These are phyloP conservation scores for Lochmaea crataegi DNA, from an alignment of 2,888 invertebrate genomes.

Conservation along the genomic window DNA sequence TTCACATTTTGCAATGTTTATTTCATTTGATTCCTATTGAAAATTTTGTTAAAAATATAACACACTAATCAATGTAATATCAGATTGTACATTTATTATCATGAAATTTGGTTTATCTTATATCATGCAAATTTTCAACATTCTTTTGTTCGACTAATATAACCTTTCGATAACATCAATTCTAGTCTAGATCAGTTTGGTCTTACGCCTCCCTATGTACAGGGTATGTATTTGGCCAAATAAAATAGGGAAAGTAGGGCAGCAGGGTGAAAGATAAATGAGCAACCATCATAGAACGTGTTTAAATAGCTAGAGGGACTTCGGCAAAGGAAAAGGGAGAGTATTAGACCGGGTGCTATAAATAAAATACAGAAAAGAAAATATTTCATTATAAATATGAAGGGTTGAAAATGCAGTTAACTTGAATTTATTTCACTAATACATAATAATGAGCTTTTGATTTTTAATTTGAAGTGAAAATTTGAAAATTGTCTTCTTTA, in stretches of 20 bases:
- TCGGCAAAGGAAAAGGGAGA: conserved; percentile 11
- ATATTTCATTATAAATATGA: background rate
- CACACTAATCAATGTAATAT: too few species aligned
- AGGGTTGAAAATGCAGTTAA: too few species aligned
- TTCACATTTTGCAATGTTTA: too few species aligned
- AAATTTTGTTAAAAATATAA: too few species aligned
- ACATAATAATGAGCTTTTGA: too few species aligned
- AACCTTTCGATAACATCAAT: conserved; percentile 5
- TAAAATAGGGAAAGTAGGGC: conserved; percentile 40
- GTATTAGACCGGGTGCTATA: background rate
- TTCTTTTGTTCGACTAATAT: background rate
- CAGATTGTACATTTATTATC: background rate
- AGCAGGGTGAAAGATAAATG: conserved; percentile 43
- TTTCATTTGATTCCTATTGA: too few species aligned
- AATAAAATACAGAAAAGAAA: background rate
- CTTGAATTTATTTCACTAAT: too few species aligned
- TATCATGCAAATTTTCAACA: background rate
- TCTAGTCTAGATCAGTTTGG: conserved; percentile 3
- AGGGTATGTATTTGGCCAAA: conserved; percentile 17
- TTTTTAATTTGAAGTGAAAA: too few species aligned
- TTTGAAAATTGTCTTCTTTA: too few species aligned
- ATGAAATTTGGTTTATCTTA: background rate
- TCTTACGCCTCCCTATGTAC: conserved; percentile 8
- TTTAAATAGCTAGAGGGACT: conserved; percentile 32
- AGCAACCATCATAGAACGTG: conserved; percentile 33